Percentiles rank a stretch among this genome's conserved stretches.
phyloP scores from a whole-genome alignment of 1,140 invertebrate species.

The Scaptodrosophila lebanonensis region DNA sequence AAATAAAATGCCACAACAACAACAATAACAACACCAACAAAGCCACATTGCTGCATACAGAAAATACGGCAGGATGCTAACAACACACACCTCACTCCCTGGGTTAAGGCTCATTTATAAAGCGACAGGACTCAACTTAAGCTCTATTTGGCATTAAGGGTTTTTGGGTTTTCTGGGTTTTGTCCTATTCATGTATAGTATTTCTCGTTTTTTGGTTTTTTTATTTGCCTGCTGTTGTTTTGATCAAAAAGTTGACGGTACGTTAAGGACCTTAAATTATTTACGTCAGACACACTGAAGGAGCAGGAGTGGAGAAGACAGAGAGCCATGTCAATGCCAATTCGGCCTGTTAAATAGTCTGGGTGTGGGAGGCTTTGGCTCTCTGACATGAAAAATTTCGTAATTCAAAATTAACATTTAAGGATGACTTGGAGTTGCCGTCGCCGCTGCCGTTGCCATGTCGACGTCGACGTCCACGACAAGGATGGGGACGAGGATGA shows the following conservation, averaged over 20 bases:
- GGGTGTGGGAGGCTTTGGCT: constrained; percentile 6
- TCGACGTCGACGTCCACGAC: constrained; percentile 29
- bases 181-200: constrained; percentile 26
- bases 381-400: constrained; percentile 67
- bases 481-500: constrained; percentile 31
- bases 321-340: background rate
- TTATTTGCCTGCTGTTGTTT: constrained; percentile 24
- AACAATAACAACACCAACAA: constrained; percentile 30
- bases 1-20: constrained; percentile 73
- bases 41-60: constrained; percentile 54
- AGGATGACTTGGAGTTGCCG: constrained; percentile 69
- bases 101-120: constrained; percentile 35
- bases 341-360: too few species aligned
- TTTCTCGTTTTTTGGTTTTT: constrained; percentile 1
- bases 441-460: constrained; percentile 23
- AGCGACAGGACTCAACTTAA: constrained; percentile 41
- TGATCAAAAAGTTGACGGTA: constrained; percentile 49
- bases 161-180: constrained; percentile 45
- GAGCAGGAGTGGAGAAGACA: too few species aligned
- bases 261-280: constrained; percentile 60
- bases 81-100: constrained; percentile 10
- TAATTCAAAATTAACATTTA: constrained; percentile 76
- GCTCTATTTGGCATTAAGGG: constrained; percentile 72
- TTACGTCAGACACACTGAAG: too few species aligned
- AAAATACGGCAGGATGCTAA: constrained; percentile 45